Evolutionary conservation across 2,113 vertebrate genomes (phyloP).

Genomic region (Poeciliopsis retropinna): DNA sequence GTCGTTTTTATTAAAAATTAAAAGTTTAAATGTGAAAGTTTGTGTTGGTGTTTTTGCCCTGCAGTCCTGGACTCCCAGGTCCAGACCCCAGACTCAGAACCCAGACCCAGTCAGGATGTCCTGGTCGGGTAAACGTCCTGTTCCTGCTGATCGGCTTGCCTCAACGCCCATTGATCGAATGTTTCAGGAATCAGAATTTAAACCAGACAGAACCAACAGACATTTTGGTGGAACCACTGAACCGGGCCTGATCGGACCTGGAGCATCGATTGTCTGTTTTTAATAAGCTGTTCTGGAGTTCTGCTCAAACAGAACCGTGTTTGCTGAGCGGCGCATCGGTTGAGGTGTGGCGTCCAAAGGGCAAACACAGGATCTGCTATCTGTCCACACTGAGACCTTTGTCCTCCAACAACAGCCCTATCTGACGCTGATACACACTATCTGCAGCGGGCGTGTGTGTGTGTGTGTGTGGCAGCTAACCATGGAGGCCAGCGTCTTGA

Average conservation of each 20-base stretch:
- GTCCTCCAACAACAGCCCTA: constrained; percentile 52
- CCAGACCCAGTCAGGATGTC: no score
- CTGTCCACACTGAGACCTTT: constrained; percentile 62
- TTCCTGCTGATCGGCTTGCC: no score
- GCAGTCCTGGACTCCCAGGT: no score
- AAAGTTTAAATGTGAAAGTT: constrained; percentile 51
- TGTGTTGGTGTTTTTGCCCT: neutral
- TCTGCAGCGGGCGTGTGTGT: constrained; percentile 24
- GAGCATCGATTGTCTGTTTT: neutral
- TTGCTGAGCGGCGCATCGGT: constrained; percentile 65
- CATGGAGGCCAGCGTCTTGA: constrained; percentile 20
- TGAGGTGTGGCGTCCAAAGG: constrained; percentile 81
- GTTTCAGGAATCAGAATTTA: no score
- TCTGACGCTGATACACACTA: constrained; percentile 56
- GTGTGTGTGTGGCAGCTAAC: neutral
- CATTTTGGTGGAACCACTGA: neutral
- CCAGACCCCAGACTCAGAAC: no score
- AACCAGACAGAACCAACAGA: no score
- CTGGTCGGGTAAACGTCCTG: neutral
- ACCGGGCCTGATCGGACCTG: neutral
- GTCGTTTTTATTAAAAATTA: constrained; percentile 71
- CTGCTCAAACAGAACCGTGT: constrained; percentile 23
- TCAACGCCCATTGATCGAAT: no score
- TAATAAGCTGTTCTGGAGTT: neutral
- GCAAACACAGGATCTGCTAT: constrained; percentile 64